Base-by-base conservation (phyloP, 2,888 invertebrate genomes). In the Anaspis maculata region DNA sequence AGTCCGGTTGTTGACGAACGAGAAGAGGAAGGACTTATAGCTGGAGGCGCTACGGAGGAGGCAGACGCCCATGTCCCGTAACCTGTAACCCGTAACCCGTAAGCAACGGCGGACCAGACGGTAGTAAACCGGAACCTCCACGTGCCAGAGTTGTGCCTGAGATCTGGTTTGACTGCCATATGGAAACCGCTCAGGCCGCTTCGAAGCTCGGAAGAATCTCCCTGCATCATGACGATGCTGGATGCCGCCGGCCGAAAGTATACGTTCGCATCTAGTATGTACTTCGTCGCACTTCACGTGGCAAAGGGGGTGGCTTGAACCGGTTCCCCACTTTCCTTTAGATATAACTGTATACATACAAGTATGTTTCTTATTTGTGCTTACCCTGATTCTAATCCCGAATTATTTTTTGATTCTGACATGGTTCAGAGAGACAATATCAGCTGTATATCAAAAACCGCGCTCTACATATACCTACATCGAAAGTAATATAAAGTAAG, bases 111-210 rank as follows among this genome's bases (percentile, higher is more conserved):
- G 30, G 38, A 14, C 15, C 34, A 41, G 39, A 45, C 45, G 45
- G 47, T 52, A 52, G 47, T 44, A 50, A 55, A 54, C 52, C 50
- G 51, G 53, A 51, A 52, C 52, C 43, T 46, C 47, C 58, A 56
- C 57, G 58, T 59, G 58, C 54, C 55, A 29, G 39, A 46, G 46
- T n/a, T n/a, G n/a, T n/a, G n/a, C n/a, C n/a, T n/a, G n/a, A n/a
- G n/a, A n/a, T n/a, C 45, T 46, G 59, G 59, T 60, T 59, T 57
- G 59, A 58, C 59, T 42, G 49, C 54, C 59, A 59, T 60, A 55
- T 59, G 61, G 48, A 38, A 41, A 30, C 40, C 30, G 36, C 26
- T 35, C 37, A 33, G 19, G 19, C 19, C 5, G 19, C 19, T 5
- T 19, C 19, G 40, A 28, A 34, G 15, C n/a, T n/a, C 21, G 19